Base-by-base conservation (phyloP, 2,113 vertebrate genomes). In the Cebidichthys violaceus region DNA sequence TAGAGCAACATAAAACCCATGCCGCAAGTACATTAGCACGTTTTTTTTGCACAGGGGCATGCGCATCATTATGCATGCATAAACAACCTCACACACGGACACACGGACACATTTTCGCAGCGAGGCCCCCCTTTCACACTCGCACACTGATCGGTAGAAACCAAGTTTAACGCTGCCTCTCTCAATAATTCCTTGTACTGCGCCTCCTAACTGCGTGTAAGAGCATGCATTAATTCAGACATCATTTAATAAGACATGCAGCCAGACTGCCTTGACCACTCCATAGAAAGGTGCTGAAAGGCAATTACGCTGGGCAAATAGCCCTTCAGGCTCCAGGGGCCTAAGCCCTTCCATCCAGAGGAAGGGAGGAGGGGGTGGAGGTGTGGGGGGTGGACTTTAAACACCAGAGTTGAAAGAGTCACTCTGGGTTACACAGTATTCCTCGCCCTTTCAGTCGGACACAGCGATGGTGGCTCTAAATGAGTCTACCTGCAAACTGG, bases 241-340 rank as follows among this genome's bases (percentile, higher is more conserved):
- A 92, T 94, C 94, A 94, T 94, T 95, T 94, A 94, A 95, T 95
- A 94, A 94, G 89, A 90, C 79, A 85, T 24, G 57, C 86, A 86
- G 86, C 88, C 89, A 93, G 91, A 92, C 90, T 86, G 82, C 77
- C 88, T 91, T 89, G 87, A 92, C 91, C 92, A 92, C 92, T 93
- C 89, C 88, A 92, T 93, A 89, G 90, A 88, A 93, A 94, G 90
- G 94, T 91, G 93, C 86, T 93, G 88, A 94, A 92, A 95, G 92
- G 91, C 94, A 94, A 95, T 95, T 94, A 95, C 52, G n/a, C 84
- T 85, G 81, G 79, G 88, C 91, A 94, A 93, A 94, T 93, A 93
- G 91, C 86, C 81, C 90, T 92, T 90, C 83, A 89, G 81, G 86
- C 92, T 92, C 92, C 80, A 78, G 92, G 89, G 93, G 82, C 83